Conservation (phyloP, 2,888 invertebrate species). For the Drosophila mettleri region DNA sequence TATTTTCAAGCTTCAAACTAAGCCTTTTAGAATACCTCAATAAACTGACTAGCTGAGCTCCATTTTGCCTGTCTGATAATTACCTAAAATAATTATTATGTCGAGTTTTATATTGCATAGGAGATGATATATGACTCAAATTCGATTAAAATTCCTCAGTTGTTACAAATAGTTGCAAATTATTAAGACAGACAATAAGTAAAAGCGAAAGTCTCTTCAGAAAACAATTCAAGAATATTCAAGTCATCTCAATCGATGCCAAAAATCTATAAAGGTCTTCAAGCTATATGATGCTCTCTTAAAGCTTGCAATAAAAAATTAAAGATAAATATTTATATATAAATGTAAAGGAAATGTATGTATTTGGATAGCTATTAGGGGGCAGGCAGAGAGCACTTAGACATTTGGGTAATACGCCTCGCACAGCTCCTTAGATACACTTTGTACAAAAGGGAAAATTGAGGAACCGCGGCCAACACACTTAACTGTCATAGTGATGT, state of each 20-base stretch:
- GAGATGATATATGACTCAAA: too few relatives aligned
- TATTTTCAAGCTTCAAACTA: too few relatives aligned
- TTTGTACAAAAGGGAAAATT: slow-evolving; percentile 9
- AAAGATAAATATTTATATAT: not conserved
- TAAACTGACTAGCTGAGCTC: too few relatives aligned
- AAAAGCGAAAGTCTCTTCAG: too few relatives aligned
- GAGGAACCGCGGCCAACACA: slow-evolving; percentile 25
- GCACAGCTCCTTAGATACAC: not conserved
- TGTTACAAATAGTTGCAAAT: too few relatives aligned
- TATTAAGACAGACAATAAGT: not conserved
- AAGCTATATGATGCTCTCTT: not conserved
- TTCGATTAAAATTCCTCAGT: too few relatives aligned
- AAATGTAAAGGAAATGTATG: not conserved
- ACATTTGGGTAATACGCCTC: not conserved
- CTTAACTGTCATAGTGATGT: slow-evolving; percentile 27
- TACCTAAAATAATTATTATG: too few relatives aligned
- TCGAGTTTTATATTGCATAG: too few relatives aligned
- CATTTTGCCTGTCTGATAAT: too few relatives aligned
- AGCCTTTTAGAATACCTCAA: too few relatives aligned
- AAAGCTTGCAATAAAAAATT: not conserved
- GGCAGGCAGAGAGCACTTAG: slow-evolving; percentile 5
- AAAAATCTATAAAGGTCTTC: not conserved
- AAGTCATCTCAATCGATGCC: not conserved
- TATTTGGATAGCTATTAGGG: slow-evolving; percentile 1
- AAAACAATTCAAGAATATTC: too few relatives aligned